Evolutionary conservation across 2,113 vertebrate genomes (phyloP), one percentile per base, ranked within the genome.

Genomic region (Neodontobutis hainanensis): DNA sequence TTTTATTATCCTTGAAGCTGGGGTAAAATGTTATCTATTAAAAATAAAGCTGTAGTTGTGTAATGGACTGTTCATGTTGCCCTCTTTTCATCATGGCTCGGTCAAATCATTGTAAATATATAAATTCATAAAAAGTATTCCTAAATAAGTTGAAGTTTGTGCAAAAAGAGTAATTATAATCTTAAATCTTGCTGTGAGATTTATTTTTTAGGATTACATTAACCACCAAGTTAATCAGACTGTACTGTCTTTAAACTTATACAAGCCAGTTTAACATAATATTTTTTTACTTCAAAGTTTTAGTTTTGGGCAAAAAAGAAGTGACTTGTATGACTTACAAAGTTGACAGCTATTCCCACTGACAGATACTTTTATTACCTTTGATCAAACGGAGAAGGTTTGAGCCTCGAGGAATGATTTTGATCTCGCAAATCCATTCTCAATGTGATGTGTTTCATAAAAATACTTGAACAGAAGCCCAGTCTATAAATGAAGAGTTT

Each of bases 381-480:
- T 0, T 5, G 4, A 34, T 64, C 53, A 68, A 46, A 60, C 3
- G 10, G 16, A 14, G 44, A 62, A 42, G 11, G 0, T 55, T 4
- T 19, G 9, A n/a, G 38, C 56, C 16, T n/a, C 8, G 0, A 50
- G 58, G 27, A 57, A 6, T 48, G 47, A 38, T 49, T 38, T 48
- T 15, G 1, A 65, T 59, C n/a, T 51, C 8, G 0, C 56, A 61
- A 40, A 53, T 7, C 0, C 11, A 36, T 55, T 63, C 62, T 58
- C 44, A 8, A 2, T 27, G 4, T 44, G 42, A 48, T 52, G 1
- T 5, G 2, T 42, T 56, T 35, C 45, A 27, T 14, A 64, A 61
- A 83, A 61, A 70, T 60, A 43, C 48, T 65, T 74, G 63, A 61
- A 56, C n/a, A 3, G 19, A 50, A 42, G 65, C 59, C 52, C 61